Percentiles rank a stretch among this genome's conserved stretches.
Evolutionary conservation across 2,113 vertebrate species (phyloP).

Genomic region (Burhinus bistriatus): DNA sequence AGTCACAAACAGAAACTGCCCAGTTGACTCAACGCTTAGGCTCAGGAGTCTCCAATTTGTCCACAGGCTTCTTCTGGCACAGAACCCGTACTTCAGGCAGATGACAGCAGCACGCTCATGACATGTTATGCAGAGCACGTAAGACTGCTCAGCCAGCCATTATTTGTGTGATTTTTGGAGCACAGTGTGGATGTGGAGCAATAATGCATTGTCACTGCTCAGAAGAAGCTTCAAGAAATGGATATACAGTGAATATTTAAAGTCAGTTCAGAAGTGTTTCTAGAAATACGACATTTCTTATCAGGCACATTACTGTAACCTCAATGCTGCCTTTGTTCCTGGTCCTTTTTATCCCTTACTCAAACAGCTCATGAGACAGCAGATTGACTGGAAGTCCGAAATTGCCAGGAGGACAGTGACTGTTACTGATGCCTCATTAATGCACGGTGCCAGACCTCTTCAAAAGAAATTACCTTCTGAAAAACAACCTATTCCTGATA

Average conservation of each 20-base stretch:
- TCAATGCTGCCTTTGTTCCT: background rate
- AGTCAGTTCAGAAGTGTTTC: background rate
- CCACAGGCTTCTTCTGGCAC: background rate
- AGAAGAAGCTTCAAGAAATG: background rate
- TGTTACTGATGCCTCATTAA: background rate
- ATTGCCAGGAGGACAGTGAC: background rate
- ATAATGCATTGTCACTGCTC: background rate
- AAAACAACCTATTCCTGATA: background rate
- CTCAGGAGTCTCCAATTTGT: background rate
- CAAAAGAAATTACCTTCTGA: background rate
- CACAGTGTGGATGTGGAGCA: background rate
- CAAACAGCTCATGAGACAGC: background rate
- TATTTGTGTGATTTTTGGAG: background rate
- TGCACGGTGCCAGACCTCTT: background rate
- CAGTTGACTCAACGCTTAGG: background rate
- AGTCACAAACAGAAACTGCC: background rate
- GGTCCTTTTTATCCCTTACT: background rate
- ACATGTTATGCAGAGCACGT: background rate
- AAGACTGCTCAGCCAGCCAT: background rate
- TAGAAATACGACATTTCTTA: constrained; percentile 2
- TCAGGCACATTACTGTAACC: background rate
- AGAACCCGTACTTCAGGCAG: background rate
- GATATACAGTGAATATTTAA: background rate
- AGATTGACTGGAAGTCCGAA: background rate
- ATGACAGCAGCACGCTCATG: background rate